phyloP scores from a whole-genome alignment of 2,888 invertebrate genomes.

The Lasioglossum malachurum region DNA sequence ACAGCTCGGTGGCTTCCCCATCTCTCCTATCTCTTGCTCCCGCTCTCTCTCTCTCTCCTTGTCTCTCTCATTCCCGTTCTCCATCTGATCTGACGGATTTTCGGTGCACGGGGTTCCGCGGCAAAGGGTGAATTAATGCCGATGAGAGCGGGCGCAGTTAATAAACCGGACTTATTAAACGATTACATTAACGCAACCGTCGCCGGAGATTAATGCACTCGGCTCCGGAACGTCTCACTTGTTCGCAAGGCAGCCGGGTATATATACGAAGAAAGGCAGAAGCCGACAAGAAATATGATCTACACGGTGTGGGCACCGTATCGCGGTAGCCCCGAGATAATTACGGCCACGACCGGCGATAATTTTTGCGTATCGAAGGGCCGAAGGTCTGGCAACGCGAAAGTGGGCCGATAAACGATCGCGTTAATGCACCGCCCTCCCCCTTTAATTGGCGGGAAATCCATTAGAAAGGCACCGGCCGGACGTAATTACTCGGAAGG shows the following conservation, averaged over 20 bases:
- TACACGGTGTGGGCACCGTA: slow-evolving; percentile 72
- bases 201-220: slow-evolving; percentile 79
- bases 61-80: neutral
- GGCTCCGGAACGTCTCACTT: slow-evolving; percentile 72
- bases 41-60: neutral
- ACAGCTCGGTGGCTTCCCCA: slow-evolving; percentile 13
- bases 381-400: slow-evolving; percentile 50
- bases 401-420: slow-evolving; percentile 53
- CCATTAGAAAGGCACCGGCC: slow-evolving; percentile 46
- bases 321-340: slow-evolving; percentile 73
- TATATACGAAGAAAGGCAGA: slow-evolving; percentile 68
- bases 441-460: slow-evolving; percentile 55
- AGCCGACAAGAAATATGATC: slow-evolving; percentile 77
- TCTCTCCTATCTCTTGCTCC: neutral
- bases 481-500: slow-evolving; percentile 36
- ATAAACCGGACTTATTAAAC: slow-evolving; percentile 81
- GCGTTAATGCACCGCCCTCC: slow-evolving; percentile 28
- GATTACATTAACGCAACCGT: slow-evolving; percentile 79
- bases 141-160: slow-evolving; percentile 74
- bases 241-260: slow-evolving; percentile 41
- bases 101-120: slow-evolving; percentile 50
- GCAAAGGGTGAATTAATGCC: slow-evolving; percentile 74
- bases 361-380: slow-evolving; percentile 72
- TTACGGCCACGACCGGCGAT: slow-evolving; percentile 70
- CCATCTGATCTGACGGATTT: slow-evolving; percentile 54